Evolutionary conservation across 2,113 vertebrate genomes (phyloP).

Genomic region (Xerus inauris): DNA sequence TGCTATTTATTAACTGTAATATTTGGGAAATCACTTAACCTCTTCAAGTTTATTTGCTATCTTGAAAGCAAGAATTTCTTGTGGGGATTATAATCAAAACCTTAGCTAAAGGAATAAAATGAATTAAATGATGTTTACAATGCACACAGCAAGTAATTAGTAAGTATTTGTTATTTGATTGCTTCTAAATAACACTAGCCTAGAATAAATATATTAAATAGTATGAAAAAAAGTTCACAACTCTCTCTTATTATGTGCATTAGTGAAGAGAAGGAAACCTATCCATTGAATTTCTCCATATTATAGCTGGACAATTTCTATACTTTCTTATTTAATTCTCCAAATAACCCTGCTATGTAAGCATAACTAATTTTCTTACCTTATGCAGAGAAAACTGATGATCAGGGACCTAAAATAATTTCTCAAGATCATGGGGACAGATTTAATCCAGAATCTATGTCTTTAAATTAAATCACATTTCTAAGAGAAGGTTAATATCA

Average conservation of each 20-base stretch:
- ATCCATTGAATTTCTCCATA: background rate
- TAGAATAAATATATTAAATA: background rate
- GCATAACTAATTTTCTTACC: background rate
- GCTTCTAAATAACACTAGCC: background rate
- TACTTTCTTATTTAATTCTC: background rate
- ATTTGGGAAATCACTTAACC: background rate
- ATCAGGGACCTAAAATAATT: background rate
- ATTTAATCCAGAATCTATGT: background rate
- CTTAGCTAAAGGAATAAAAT: background rate
- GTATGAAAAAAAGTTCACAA: background rate
- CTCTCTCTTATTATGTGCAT: background rate
- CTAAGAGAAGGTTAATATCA: background rate
- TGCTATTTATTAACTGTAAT: background rate
- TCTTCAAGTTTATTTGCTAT: background rate
- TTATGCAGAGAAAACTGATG: background rate
- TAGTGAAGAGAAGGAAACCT: background rate
- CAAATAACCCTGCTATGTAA: background rate
- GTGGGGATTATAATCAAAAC: background rate
- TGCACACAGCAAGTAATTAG: background rate
- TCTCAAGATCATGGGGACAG: background rate
- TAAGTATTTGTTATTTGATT: background rate
- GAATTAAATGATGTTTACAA: background rate
- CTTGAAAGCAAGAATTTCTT: background rate
- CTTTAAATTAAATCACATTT: slow-evolving; percentile 7
- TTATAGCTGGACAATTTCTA: background rate